These are phyloP conservation scores for Temnopleurus reevesii DNA, from an alignment of 53 echinoderm and acorn worm species.

Conservation along the genomic window DNA sequence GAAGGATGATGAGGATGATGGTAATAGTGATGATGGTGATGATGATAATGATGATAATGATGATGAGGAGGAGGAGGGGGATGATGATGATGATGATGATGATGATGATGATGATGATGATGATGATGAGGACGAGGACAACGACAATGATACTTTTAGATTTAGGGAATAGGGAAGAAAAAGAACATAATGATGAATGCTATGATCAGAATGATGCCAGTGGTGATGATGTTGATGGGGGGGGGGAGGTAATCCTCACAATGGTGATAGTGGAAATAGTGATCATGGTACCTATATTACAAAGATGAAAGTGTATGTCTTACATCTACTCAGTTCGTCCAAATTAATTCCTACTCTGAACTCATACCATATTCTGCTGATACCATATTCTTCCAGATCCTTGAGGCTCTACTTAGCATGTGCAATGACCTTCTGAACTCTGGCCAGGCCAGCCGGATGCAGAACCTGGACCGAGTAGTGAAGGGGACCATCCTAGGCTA, in stretches of 20 bases:
- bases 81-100: conserved; percentile 13
- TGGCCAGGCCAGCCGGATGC: conserved; percentile 60
- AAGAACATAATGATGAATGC: neutral
- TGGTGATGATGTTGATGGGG: neutral
- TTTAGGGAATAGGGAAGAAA: too few relatives aligned
- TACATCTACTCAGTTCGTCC: too few relatives aligned
- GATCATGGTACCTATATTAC: neutral
- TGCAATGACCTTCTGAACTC: conserved; percentile 67
- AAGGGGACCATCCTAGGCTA: conserved; percentile 83
- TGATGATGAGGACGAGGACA: neutral
- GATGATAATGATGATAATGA: neutral
- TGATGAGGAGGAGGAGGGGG: neutral
- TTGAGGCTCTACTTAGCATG: conserved; percentile 68
- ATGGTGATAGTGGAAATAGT: neutral
- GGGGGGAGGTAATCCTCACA: neutral
- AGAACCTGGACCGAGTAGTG: conserved; percentile 75
- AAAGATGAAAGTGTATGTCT: neutral
- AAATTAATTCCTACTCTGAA: too few relatives aligned
- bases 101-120: neutral
- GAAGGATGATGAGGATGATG: neutral
- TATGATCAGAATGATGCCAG: neutral
- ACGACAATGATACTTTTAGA: neutral
- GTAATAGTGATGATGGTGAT: conserved; percentile 10
- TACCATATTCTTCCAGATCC: conserved; percentile 64
- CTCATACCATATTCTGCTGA: neutral